Evolutionary conservation across 1,140 invertebrate genomes (phyloP).

Genomic region (Pararge aegeria): DNA sequence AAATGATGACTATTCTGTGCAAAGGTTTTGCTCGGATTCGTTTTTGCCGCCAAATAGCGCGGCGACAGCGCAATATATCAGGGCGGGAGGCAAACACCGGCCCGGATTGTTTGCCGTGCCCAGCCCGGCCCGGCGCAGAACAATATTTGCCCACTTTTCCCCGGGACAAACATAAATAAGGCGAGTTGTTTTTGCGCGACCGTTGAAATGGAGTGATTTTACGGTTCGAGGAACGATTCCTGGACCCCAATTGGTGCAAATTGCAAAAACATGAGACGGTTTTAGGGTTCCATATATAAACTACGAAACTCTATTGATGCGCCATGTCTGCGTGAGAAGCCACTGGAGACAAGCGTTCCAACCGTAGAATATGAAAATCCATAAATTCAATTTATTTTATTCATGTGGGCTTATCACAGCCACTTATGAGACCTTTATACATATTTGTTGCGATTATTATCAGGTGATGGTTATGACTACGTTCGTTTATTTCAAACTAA

Average conservation of each 20-base stretch:
- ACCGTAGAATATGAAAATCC: too few species aligned
- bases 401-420: too few species aligned
- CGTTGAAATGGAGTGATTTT: slow-evolving; percentile 11
- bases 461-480: too few species aligned
- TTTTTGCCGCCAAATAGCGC: slow-evolving; percentile 8
- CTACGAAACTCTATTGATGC: too few species aligned
- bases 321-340: too few species aligned
- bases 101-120: slow-evolving; percentile 7
- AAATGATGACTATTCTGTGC: too few species aligned
- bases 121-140: not conserved
- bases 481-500: too few species aligned
- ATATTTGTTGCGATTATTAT: too few species aligned
- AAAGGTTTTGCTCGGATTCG: not conserved
- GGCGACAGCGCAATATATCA: slow-evolving; percentile 18
- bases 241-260: not conserved
- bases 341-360: too few species aligned
- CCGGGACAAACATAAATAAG: slow-evolving; percentile 18
- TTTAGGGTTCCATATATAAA: too few species aligned
- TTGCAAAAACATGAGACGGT: not conserved
- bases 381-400: too few species aligned
- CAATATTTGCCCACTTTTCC: slow-evolving; percentile 19
- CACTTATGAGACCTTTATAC: too few species aligned
- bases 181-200: slow-evolving; percentile 20
- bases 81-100: not conserved
- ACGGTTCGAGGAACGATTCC: not conserved